A percentile compares a stretch with the other conserved stretches of the same genome.
phyloP scores from a whole-genome alignment of 1,140 invertebrate genomes.

The Drosophila gunungcola region DNA sequence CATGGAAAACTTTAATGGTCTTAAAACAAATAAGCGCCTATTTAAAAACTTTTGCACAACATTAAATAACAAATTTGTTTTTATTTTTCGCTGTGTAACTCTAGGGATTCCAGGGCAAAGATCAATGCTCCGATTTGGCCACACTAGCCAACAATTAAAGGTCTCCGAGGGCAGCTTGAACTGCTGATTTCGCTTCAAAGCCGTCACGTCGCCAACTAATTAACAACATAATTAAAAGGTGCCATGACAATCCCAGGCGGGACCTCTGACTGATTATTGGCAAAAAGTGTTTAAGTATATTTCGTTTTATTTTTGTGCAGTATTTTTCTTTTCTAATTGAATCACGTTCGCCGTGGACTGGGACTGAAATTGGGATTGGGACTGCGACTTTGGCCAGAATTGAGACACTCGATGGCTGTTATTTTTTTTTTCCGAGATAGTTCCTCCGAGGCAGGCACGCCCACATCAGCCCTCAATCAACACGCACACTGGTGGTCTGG shows the following conservation, averaged over 20 bases:
- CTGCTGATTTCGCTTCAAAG: conserved; percentile 43
- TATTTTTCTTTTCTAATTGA: conserved; percentile 69
- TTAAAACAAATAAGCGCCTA: too few relatives aligned
- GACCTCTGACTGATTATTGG: conserved; percentile 68
- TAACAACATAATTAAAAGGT: conserved; percentile 74
- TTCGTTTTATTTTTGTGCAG: conserved; percentile 40
- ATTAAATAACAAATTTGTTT: too few relatives aligned
- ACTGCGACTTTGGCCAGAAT: conserved; percentile 20
- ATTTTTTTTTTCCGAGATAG: conserved; percentile 37
- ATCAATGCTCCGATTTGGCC: conserved; percentile 9
- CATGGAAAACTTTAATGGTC: too few relatives aligned
- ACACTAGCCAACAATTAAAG: conserved; percentile 7
- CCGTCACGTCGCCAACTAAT: conserved; percentile 71
- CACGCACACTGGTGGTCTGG: conserved; percentile 51
- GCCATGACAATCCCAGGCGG: conserved; percentile 60
- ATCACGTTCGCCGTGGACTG: conserved; percentile 57
- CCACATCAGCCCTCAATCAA: conserved; percentile 58
- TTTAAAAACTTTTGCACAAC: too few relatives aligned
- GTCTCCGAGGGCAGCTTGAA: background rate
- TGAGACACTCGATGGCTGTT: conserved; percentile 29
- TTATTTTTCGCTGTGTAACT: conserved; percentile 11
- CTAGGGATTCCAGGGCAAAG: background rate
- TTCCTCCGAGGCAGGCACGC: conserved; percentile 41
- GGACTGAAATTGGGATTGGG: conserved; percentile 9
- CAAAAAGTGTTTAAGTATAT: conserved; percentile 51